These are phyloP conservation scores for Phymastichus coffea DNA, from an alignment of 1,140 invertebrate species.

Conservation along the genomic window DNA sequence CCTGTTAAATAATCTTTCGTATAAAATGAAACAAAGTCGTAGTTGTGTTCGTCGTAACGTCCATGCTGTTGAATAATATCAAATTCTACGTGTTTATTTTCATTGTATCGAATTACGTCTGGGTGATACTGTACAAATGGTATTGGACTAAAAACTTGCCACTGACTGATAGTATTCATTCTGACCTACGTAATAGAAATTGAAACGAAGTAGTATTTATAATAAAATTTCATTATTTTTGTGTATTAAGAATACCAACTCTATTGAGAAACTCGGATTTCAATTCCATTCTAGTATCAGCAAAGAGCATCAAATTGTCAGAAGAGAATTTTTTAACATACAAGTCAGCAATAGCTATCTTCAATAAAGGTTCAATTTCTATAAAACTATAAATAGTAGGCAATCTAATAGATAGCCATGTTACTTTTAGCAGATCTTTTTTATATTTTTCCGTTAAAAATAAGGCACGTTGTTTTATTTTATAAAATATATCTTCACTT, in stretches of 20 bases:
- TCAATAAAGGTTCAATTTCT: constrained; percentile 52
- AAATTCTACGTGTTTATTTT: constrained; percentile 60
- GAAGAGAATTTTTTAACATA: constrained; percentile 68
- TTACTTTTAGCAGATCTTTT: constrained; percentile 67
- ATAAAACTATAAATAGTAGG: constrained; percentile 49
- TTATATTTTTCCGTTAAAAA: constrained; percentile 68
- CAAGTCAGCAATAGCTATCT: constrained; percentile 72
- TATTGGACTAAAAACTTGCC: constrained; percentile 79
- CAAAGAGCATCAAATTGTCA: constrained; percentile 69
- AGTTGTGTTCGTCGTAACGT: constrained; percentile 74
- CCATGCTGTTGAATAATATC: constrained; percentile 78
- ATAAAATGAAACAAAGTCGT: constrained; percentile 78
- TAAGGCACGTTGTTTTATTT: constrained; percentile 65
- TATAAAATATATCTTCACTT: constrained; percentile 63
- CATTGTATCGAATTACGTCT: constrained; percentile 59
- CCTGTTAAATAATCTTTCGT: constrained; percentile 75
- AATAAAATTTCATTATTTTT: constrained; percentile 17
- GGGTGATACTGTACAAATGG: constrained; percentile 79
- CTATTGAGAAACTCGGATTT: constrained; percentile 81
- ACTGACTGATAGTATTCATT: constrained; percentile 81
- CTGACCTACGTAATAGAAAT: constrained; percentile 60
- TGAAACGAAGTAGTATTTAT: constrained; percentile 16
- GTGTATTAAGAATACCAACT: constrained; percentile 53
- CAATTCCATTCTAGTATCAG: constrained; percentile 67
- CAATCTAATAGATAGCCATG: constrained; percentile 70